phyloP scores from a whole-genome alignment of 2,888 invertebrate species.

The Melanophora roralis region DNA sequence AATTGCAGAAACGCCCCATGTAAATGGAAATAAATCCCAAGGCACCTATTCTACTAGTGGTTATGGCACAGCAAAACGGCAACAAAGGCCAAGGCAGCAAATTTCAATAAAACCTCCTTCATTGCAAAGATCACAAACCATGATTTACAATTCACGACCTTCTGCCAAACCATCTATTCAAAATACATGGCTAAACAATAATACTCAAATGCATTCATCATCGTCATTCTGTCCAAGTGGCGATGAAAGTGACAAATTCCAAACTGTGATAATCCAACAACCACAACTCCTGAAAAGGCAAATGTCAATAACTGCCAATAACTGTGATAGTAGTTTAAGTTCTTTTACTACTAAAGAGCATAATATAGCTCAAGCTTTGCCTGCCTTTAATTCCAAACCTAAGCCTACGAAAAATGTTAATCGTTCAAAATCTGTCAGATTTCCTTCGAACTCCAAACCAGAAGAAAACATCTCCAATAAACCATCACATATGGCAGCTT shows the following conservation, averaged over 20 bases:
- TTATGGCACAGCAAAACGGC: slow-evolving; percentile 57
- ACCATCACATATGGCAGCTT: neutral
- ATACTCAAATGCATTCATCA: slow-evolving; percentile 51
- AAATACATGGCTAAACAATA: slow-evolving; percentile 30
- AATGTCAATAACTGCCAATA: slow-evolving; percentile 64
- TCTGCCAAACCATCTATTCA: slow-evolving; percentile 29
- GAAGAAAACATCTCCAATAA: slow-evolving; percentile 31
- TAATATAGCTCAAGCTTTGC: slow-evolving; percentile 20
- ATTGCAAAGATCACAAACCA: slow-evolving; percentile 75
- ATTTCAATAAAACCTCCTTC: slow-evolving; percentile 70
- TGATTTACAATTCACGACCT: slow-evolving; percentile 67
- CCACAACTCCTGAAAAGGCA: slow-evolving; percentile 64
- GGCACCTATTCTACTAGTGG: neutral
- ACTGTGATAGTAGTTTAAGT: slow-evolving; percentile 70
- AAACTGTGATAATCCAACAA: slow-evolving; percentile 70
- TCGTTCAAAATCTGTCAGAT: slow-evolving; percentile 71
- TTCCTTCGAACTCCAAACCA: slow-evolving; percentile 16
- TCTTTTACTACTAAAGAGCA: slow-evolving; percentile 30
- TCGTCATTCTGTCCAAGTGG: slow-evolving; percentile 54
- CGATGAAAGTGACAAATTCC: slow-evolving; percentile 61
- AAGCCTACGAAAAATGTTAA: slow-evolving; percentile 67
- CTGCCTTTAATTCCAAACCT: slow-evolving; percentile 64
- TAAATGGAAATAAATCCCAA: slow-evolving; percentile 54
- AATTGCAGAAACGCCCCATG: slow-evolving; percentile 59
- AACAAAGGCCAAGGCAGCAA: slow-evolving; percentile 73